Evolutionary conservation across 2,797 vertebrate genomes (phyloP), one percentile per base, ranked within the genome.

Genomic region (Serranus cabrilla): DNA sequence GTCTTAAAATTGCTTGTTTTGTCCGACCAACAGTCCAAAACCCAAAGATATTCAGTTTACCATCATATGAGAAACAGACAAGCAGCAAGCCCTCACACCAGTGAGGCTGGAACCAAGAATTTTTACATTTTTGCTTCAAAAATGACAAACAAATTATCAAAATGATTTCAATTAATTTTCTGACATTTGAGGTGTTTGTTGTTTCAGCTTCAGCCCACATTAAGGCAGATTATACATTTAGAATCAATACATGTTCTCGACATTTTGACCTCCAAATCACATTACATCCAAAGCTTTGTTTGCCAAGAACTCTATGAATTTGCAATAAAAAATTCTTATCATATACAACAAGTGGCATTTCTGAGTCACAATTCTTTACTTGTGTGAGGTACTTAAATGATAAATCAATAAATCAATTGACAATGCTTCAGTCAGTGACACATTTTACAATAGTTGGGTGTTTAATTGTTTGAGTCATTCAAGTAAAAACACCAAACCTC

Each of bases 1-100:
- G 31, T 49, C 54, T 25, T 37, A 21, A 59, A 27, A 50, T 17
- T 11, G 55, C 17, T 51, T 50, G 50, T 66, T 59, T 58, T 57
- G 31, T 25, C 31, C 5, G 12, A 50, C 10, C 13, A 39, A n/a
- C 9, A 55, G 52, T 51, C 27, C 10, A 31, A 31, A 55, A 10
- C 27, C 27, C 27, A 55, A 55, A 31, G 16, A 47, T 27, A 27
- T 42, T n/a, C 2, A 27, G 7, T 43, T 52, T 11, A 14, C 11
- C 12, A 4, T 50, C 9, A 50, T 37, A 11, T 3, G 11, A 39
- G 31, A 39, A 0, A 46, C 39, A 50, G 5, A 21, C 16, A 47
- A 49, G n/a, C 27, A 20, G 12, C 13, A n/a, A 14, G 1, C 49
- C 12, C 13, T 37, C 12, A 14, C 27, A 37, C 4, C 47, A 25